Base-by-base conservation (phyloP, 2,888 invertebrate species). In the Ormia ochracea region DNA sequence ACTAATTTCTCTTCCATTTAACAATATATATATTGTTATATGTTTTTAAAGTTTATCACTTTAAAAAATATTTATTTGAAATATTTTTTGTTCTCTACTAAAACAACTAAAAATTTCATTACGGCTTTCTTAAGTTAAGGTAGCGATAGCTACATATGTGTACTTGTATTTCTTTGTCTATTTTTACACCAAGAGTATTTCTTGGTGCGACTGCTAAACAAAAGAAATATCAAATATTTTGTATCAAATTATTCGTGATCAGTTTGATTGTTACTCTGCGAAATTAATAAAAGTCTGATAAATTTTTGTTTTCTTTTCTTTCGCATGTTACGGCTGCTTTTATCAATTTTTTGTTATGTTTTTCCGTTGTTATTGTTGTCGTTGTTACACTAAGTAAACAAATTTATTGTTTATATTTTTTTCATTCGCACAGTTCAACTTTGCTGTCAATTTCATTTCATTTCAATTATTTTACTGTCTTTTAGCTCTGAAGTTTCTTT, bases 371-470 rank as follows among this genome's bases (percentile, higher is more conserved):
- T 21, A n/a, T 19, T 31, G 7, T 19, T 21, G 4, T 61, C 45
- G 1, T 19, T 31, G 43, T 33, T 58, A 17, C 14, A n/a, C 31
- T 1, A 54, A 28, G 61, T 54, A 61, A 78, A 73, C 38, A 61
- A 73, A 68, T 66, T 61, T 61, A 48, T 68, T 78, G 66, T 68
- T 78, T 52, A 63, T 59, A 59, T 43, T 28, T 36, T 21, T 65
- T 65, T 41, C 26, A 17, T 56, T 52, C 52, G 17, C 45, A 63
- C 65, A 26, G 23, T 36, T 56, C n/a, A 48, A 19, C 12, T 33
- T 58, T 41, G 14, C 19, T 43, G 17, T 38, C 10, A 19, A 10
- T 26, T 68, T 59, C n/a, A 31, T 48, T 66, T 65, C 21, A 41
- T 28, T 38, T 63, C 19, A 45, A 7, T 63, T 28, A 12, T 36